Evolutionary conservation across 2,888 invertebrate species (phyloP).

Genomic region (Trichopoda pennipes): DNA sequence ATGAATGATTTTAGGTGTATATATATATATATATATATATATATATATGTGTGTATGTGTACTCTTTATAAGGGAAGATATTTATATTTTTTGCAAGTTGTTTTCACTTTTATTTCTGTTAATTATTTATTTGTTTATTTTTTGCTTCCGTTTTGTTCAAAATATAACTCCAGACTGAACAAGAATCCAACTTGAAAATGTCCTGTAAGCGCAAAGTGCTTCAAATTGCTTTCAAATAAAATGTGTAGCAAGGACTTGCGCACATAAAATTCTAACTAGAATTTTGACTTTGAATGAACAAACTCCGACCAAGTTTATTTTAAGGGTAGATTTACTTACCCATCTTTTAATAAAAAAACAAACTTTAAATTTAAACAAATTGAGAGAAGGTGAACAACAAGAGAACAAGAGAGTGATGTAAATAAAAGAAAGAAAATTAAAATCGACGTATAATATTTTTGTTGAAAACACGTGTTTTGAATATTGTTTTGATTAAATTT

Average conservation of each 20-base stretch:
- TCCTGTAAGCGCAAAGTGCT: conserved; percentile 72
- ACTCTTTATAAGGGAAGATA: conserved; percentile 61
- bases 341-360: not conserved
- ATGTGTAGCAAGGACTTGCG: conserved; percentile 78
- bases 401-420: not conserved
- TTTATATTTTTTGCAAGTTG: conserved; percentile 46
- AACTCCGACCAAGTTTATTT: conserved; percentile 3
- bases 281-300: conserved; percentile 41
- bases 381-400: not conserved
- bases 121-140: conserved; percentile 67
- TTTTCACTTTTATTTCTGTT: conserved; percentile 65
- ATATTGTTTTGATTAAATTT: conserved; percentile 31
- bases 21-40: conserved; percentile 58
- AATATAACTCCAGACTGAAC: conserved; percentile 80
- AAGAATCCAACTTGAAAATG: conserved; percentile 74
- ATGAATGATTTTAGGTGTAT: too few relatives aligned
- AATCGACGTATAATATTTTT: conserved; percentile 4
- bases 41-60: conserved; percentile 43
- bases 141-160: conserved; percentile 79
- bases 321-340: conserved; percentile 37
- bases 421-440: not conserved
- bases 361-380: conserved; percentile 5
- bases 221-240: conserved; percentile 73
- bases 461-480: conserved; percentile 56
- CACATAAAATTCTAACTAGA: conserved; percentile 75